Percentiles rank a stretch among this genome's conserved stretches.
phyloP scores from a whole-genome alignment of 2,888 invertebrate genomes.

The Chrysomela aeneicollis region DNA sequence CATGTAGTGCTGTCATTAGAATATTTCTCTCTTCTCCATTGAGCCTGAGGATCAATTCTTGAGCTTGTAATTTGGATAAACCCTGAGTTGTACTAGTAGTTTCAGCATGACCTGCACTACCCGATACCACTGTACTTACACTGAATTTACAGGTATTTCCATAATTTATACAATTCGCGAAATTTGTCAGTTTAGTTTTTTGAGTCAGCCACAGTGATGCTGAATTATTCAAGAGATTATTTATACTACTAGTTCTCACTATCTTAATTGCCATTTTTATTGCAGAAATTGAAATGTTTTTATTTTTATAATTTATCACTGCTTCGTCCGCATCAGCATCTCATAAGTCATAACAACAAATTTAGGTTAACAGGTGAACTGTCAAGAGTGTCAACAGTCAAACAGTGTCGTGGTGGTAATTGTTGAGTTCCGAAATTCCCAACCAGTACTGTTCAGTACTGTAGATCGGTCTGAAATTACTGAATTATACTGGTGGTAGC shows the following conservation, averaged over 20 bases:
- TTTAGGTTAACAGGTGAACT: constrained; percentile 1
- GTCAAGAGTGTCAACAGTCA: neutral
- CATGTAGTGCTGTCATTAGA: constrained; percentile 73
- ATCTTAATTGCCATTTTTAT: constrained; percentile 44
- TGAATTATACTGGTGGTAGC: no score
- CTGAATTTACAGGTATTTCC: constrained; percentile 46
- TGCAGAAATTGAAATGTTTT: constrained; percentile 7
- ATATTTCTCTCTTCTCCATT: constrained; percentile 77
- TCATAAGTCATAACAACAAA: no score
- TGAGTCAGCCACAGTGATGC: constrained; percentile 24
- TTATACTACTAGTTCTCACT: constrained; percentile 34
- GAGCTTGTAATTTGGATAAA: constrained; percentile 73
- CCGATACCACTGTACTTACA: constrained; percentile 47
- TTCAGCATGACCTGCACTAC: constrained; percentile 58
- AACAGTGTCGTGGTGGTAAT: no score
- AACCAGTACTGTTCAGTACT: no score
- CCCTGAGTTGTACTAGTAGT: constrained; percentile 60
- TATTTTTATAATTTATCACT: neutral
- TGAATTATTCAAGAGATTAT: constrained; percentile 31
- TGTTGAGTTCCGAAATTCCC: no score
- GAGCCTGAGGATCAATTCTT: constrained; percentile 75
- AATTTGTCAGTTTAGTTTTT: constrained; percentile 40
- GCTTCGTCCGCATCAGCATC: no score
- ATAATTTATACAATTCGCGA: constrained; percentile 31
- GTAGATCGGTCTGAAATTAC: no score